A percentile compares a stretch with the other conserved stretches of the same genome.
Conservation (phyloP, 2,888 invertebrate genomes). For the Sesia apiformis region DNA sequence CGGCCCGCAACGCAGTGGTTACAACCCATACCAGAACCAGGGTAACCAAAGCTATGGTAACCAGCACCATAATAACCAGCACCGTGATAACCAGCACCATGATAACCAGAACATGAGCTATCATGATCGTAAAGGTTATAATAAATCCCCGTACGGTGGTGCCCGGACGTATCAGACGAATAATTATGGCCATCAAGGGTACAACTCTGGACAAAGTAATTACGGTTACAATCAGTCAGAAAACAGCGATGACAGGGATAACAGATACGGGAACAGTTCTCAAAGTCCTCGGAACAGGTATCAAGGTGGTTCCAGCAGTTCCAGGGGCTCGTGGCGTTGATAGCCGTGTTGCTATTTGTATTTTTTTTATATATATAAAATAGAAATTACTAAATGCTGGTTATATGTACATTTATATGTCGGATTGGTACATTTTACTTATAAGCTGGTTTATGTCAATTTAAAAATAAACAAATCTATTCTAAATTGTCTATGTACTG, state of each 20-base stretch:
- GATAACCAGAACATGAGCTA: constrained; percentile 9
- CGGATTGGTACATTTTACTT: too few relatives aligned
- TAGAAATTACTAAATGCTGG: too few relatives aligned
- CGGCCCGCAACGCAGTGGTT: constrained; percentile 53
- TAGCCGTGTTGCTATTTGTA: too few relatives aligned
- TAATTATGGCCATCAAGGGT: constrained; percentile 4
- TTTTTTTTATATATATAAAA: too few relatives aligned
- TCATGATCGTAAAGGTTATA: constrained; percentile 4
- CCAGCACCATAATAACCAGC: constrained; percentile 14
- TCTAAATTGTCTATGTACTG: too few relatives aligned
- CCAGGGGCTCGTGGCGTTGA: background rate
- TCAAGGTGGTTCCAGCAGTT: background rate
- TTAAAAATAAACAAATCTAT: too few relatives aligned
- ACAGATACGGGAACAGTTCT: background rate
- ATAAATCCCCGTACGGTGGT: constrained; percentile 5
- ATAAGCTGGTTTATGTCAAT: too few relatives aligned
- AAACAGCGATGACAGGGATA: constrained; percentile 9
- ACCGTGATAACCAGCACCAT: constrained; percentile 5
- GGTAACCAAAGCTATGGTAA: constrained; percentile 11
- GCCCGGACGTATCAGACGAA: background rate
- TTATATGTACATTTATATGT: too few relatives aligned
- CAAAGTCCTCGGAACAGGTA: background rate
- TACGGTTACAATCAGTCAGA: background rate
- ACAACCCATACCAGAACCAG: constrained; percentile 19
- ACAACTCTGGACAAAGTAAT: constrained; percentile 2